Conservation (phyloP, 2,113 vertebrate species). For the Corythaixoides concolor region DNA sequence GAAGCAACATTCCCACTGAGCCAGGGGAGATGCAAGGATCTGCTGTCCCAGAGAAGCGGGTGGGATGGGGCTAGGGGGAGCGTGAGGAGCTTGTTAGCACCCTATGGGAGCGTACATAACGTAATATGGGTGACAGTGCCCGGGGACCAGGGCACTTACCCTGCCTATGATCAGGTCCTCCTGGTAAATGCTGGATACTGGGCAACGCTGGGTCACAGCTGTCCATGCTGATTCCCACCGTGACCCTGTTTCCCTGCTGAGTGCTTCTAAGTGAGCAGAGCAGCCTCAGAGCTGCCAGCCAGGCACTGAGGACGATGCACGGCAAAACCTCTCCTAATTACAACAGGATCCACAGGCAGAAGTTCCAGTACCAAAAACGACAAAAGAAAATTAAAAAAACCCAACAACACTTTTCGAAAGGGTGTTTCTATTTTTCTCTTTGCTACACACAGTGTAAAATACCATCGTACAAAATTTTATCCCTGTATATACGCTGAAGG, state of each 20-base stretch:
- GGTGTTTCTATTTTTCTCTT: neutral
- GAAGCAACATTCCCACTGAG: neutral
- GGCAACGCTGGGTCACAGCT: neutral
- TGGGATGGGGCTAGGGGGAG: neutral
- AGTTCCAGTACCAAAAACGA: neutral
- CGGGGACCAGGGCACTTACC: neutral
- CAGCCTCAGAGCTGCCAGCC: neutral
- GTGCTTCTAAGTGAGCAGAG: neutral
- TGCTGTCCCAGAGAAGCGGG: neutral
- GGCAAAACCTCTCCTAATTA: neutral
- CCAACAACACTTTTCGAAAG: neutral
- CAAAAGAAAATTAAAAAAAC: neutral
- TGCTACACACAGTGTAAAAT: neutral
- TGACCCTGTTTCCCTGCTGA: slow-evolving; percentile 30
- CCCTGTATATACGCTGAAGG: neutral
- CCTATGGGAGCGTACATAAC: neutral
- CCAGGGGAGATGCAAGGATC: neutral
- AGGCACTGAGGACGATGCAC: neutral
- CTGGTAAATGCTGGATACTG: neutral
- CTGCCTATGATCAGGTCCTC: rapidly evolving
- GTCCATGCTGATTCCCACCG: neutral
- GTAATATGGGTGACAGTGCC: neutral
- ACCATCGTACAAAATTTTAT: neutral
- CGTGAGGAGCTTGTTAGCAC: neutral
- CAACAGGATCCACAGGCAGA: neutral